Percentiles rank a stretch among this genome's conserved stretches.
These are phyloP conservation scores for Phylloscopus collybita DNA, from an alignment of 2,797 vertebrate species.

Conservation along the genomic window DNA sequence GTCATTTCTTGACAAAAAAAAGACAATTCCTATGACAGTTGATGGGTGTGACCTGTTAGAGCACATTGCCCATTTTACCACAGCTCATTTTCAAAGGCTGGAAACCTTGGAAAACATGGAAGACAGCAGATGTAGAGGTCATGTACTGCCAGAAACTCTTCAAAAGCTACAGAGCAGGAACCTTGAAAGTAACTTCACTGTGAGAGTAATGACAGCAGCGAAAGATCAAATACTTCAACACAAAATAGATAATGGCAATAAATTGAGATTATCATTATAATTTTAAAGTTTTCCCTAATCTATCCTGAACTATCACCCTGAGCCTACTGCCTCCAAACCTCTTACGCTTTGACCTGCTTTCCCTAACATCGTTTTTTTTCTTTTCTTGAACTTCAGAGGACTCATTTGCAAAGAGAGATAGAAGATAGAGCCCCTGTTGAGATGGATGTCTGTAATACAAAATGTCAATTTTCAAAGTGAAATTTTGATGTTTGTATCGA, in stretches of 20 bases:
- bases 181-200: not conserved
- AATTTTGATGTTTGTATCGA: not conserved
- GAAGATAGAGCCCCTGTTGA: not conserved
- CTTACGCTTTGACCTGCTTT: not conserved
- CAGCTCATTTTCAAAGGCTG: not conserved
- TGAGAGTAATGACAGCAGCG: not conserved
- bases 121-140: not conserved
- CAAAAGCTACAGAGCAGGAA: not conserved
- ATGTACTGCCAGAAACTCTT: not conserved
- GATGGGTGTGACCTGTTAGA: not conserved
- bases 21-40: not conserved
- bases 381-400: not conserved
- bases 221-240: not conserved
- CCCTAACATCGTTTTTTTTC: not conserved
- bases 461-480: not conserved
- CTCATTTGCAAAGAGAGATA: not conserved
- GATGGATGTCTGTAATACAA: not conserved
- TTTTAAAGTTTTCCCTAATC: not conserved
- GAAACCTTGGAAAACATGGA: not conserved
- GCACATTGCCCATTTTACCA: not conserved
- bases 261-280: not conserved
- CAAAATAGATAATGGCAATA: not conserved
- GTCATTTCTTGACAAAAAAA: not conserved
- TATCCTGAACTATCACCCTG: not conserved
- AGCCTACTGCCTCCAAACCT: not conserved